Conservation (phyloP, 2,113 vertebrate genomes). For the Bolborhynchus lineola region DNA sequence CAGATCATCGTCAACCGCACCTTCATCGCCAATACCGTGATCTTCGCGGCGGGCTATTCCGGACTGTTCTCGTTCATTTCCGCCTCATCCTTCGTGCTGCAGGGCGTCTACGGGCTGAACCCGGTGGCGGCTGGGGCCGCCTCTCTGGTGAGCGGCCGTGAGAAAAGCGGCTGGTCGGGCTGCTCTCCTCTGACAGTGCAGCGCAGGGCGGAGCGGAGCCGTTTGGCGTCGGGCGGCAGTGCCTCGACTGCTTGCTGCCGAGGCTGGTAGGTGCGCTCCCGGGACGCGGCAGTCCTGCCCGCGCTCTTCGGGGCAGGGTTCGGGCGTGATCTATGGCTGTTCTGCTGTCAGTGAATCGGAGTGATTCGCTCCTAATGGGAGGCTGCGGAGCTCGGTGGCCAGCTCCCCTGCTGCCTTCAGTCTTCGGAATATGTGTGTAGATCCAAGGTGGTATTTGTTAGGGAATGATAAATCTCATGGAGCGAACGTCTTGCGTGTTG, state of each 20-base stretch:
- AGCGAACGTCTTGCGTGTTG: background rate
- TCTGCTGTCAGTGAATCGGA: rapidly evolving
- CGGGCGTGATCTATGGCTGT: background rate
- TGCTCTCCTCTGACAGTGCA: background rate
- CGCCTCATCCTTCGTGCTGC: too few relatives aligned
- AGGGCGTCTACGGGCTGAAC: too few relatives aligned
- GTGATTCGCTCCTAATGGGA: rapidly evolving
- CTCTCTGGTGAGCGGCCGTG: background rate
- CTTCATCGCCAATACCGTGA: too few relatives aligned
- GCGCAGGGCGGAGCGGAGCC: background rate
- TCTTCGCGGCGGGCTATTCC: too few relatives aligned
- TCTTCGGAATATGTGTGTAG: background rate
- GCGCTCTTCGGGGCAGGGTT: background rate
- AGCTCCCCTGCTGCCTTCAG: background rate
- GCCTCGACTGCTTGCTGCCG: background rate
- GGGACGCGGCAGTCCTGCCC: background rate
- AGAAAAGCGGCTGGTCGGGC: background rate
- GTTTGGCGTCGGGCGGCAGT: background rate
- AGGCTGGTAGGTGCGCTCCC: background rate
- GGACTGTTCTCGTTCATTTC: too few relatives aligned
- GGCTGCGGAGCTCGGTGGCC: background rate
- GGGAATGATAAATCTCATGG: background rate
- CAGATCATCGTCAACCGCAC: too few relatives aligned
- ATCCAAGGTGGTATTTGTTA: background rate
- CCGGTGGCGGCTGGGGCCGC: background rate